Conservation (phyloP, 2,113 vertebrate species). For the Stegostoma tigrinum region DNA sequence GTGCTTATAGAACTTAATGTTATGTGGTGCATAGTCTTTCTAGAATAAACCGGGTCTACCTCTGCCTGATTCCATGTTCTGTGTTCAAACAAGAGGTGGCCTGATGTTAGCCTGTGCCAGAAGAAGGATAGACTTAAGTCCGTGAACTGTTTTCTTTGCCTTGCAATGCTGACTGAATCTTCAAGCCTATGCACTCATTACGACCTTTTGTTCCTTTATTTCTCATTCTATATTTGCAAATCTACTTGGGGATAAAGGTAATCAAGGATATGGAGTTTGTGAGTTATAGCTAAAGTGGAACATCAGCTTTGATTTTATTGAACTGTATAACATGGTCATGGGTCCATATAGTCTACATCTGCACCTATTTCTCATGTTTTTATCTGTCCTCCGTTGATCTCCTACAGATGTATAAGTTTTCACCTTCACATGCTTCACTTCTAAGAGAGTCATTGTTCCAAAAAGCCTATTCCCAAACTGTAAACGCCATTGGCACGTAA, state of each 20-base stretch:
- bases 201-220: neutral
- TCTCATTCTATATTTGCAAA: neutral
- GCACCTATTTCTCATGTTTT: neutral
- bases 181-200: neutral
- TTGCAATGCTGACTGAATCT: neutral
- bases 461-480: neutral
- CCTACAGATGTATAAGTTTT: neutral
- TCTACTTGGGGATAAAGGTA: neutral
- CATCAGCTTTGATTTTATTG: neutral
- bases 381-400: neutral
- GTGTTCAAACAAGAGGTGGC: neutral
- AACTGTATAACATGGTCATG: neutral
- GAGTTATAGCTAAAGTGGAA: neutral
- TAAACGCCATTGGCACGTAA: neutral
- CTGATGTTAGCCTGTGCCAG: neutral
- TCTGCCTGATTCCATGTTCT: neutral
- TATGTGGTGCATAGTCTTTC: neutral
- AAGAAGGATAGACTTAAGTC: neutral
- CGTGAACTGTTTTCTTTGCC: neutral
- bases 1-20: too few species aligned
- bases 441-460: neutral
- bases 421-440: neutral
- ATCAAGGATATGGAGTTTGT: neutral
- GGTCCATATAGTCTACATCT: neutral
- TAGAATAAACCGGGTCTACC: neutral